phyloP scores from a whole-genome alignment of 1,140 invertebrate genomes.

The Onthophagus taurus region DNA sequence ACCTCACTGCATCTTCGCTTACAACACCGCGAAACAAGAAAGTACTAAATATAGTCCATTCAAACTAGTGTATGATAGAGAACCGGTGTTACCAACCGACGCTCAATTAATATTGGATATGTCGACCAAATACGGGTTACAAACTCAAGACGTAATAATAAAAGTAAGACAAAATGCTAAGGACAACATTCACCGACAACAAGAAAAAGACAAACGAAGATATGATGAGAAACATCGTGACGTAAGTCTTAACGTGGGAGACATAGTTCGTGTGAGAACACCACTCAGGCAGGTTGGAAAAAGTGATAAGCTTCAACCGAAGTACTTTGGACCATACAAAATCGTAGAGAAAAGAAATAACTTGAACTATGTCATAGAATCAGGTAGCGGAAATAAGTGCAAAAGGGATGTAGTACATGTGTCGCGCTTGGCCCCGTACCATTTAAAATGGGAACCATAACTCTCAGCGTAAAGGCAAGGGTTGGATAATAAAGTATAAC shows the following conservation, averaged over 20 bases:
- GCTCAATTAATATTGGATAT: conserved; percentile 4
- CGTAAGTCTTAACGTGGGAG: conserved; percentile 9
- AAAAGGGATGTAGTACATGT: too few relatives aligned
- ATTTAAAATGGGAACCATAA: too few relatives aligned
- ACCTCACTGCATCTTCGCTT: conserved; percentile 10
- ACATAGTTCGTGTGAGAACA: conserved; percentile 14
- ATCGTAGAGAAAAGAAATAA: conserved; percentile 1
- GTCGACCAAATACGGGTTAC: background rate
- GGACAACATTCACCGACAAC: conserved; percentile 12
- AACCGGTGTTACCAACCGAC: conserved; percentile 13
- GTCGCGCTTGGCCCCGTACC: too few relatives aligned
- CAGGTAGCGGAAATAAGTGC: too few relatives aligned
- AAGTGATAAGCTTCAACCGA: conserved; percentile 11
- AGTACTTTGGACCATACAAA: conserved; percentile 14
- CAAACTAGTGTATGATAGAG: conserved; percentile 11
- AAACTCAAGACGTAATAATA: background rate
- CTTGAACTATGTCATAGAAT: background rate
- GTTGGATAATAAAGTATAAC: too few relatives aligned
- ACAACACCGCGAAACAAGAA: conserved; percentile 13
- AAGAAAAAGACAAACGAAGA: conserved; percentile 14
- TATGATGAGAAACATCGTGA: conserved; percentile 14
- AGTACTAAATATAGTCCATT: conserved; percentile 13
- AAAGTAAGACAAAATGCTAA: conserved; percentile 3
- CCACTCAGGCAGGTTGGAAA: conserved; percentile 13
- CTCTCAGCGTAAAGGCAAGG: too few relatives aligned